Percentiles rank a stretch among this genome's conserved stretches.
These are phyloP conservation scores for Drosophila obscura DNA, from an alignment of 1,140 invertebrate species.

Conservation along the genomic window DNA sequence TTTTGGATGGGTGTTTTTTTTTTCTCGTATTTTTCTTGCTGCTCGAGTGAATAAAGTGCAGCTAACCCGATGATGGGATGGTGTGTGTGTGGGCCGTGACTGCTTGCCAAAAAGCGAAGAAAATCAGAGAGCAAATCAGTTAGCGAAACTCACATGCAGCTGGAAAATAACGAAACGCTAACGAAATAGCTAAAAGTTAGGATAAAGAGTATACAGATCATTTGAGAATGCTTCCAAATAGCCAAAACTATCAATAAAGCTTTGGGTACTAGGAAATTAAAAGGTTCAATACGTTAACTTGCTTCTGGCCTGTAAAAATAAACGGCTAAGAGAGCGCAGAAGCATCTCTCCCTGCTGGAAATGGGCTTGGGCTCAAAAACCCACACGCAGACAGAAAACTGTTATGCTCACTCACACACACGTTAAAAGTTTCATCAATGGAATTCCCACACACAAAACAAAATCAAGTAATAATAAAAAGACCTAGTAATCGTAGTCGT, in stretches of 20 bases:
- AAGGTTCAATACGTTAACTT: too few relatives aligned
- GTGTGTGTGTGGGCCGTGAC: conserved; percentile 33
- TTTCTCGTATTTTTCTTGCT: conserved; percentile 1
- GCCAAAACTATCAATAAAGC: conserved; percentile 20
- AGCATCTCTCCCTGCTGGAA: conserved; percentile 13
- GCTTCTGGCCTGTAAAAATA: not conserved
- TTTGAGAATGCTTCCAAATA: not conserved
- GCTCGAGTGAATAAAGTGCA: conserved; percentile 48
- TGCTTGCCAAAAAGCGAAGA: conserved; percentile 35
- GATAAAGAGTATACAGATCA: too few relatives aligned
- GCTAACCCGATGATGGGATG: conserved; percentile 50
- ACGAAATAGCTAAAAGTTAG: too few relatives aligned
- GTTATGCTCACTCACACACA: conserved; percentile 22
- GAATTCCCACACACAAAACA: conserved; percentile 63
- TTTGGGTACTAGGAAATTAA: too few relatives aligned
- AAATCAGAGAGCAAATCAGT: not conserved
- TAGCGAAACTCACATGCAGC: not conserved
- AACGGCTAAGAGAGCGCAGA: conserved; percentile 5
- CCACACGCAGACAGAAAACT: not conserved
- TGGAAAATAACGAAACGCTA: not conserved
- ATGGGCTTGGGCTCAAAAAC: too few relatives aligned
- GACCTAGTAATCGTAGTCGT: conserved; percentile 19
- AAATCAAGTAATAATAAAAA: conserved; percentile 1
- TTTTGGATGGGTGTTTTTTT: conserved; percentile 51
- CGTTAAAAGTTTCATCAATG: conserved; percentile 54